Evolutionary conservation across 2,113 vertebrate species (phyloP), one percentile per base, ranked within the genome.

Genomic region (Myxocyprinus asiaticus): DNA sequence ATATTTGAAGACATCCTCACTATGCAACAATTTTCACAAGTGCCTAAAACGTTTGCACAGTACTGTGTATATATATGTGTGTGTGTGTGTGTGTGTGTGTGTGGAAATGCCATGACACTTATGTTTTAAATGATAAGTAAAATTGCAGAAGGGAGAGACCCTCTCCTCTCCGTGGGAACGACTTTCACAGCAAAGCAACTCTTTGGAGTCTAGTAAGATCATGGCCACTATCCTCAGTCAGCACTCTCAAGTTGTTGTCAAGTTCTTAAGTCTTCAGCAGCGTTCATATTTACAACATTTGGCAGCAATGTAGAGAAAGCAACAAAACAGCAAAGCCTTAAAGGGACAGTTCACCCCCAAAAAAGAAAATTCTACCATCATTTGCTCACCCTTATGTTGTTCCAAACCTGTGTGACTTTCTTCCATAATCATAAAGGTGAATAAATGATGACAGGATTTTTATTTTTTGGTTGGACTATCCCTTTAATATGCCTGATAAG

Each of bases 241-340:
- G 88, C 93, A 92, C 93, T 91, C 93, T 95, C 92, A 94, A 92
- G 93, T 93, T 94, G 92, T n/a, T n/a, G n/a, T n/a, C n/a, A n/a
- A n/a, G n/a, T n/a, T n/a, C n/a, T n/a, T n/a, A n/a, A n/a, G 93
- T 92, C 93, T 92, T 88, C 87, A 90, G 89, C 86, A 90, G 88
- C 90, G 85, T 43, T 14, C 9, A 64, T 93, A 93, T 93, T 93
- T 94, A 94, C 90, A 94, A 83, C 83, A 87, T 93, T 93, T 94
- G 93, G 91, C 93, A 95, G 93, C 90, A 88, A 88, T 86, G 84
- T 87, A 85, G 90, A 89, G 81, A 74, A 58, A 33, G 3, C 22
- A 33, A 1, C 22, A 33, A 33, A 33, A 33, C 22, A 33, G 22
- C 22, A 33, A 33, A 33, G n/a, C 22, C 22, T 33, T 33, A 33